phyloP scores from a whole-genome alignment of 1,140 invertebrate species.

The Drosophila nikananu region DNA sequence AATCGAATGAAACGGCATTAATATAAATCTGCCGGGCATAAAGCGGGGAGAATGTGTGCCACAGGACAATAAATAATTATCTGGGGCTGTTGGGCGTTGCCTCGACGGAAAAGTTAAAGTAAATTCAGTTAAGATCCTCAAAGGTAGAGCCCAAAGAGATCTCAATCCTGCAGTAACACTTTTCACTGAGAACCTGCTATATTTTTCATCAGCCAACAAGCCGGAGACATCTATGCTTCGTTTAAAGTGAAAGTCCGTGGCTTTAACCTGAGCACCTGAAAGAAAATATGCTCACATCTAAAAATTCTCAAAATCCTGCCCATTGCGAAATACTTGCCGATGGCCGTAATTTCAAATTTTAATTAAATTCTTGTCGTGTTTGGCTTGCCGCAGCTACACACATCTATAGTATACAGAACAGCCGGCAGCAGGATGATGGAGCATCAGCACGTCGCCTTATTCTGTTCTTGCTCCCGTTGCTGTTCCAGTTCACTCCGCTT shows the following conservation, averaged over 20 bases:
- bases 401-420: slow-evolving; percentile 1
- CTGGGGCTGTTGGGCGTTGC: slow-evolving; percentile 12
- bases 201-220: not conserved
- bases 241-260: slow-evolving; percentile 37
- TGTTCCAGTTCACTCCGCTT: slow-evolving; percentile 11
- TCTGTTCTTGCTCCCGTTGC: slow-evolving; percentile 14
- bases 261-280: slow-evolving; percentile 23
- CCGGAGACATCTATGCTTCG: slow-evolving; percentile 23
- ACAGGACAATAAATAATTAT: slow-evolving; percentile 63
- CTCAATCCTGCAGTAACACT: not conserved
- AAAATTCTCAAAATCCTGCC: slow-evolving; percentile 56
- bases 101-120: slow-evolving; percentile 30
- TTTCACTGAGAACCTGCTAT: slow-evolving; percentile 32
- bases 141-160: not conserved
- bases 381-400: slow-evolving; percentile 39
- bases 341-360: slow-evolving; percentile 79
- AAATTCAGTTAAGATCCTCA: slow-evolving; percentile 29
- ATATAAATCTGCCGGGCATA: slow-evolving; percentile 49
- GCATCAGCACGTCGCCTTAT: slow-evolving; percentile 23
- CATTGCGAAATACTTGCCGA: slow-evolving; percentile 53
- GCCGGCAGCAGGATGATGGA: slow-evolving; percentile 27
- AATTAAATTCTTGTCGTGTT: slow-evolving; percentile 79
- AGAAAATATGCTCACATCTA: slow-evolving; percentile 51
- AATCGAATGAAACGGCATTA: slow-evolving; percentile 46
- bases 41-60: slow-evolving; percentile 11